Conservation (phyloP, 2,113 vertebrate species). For the Alectura lathami region DNA sequence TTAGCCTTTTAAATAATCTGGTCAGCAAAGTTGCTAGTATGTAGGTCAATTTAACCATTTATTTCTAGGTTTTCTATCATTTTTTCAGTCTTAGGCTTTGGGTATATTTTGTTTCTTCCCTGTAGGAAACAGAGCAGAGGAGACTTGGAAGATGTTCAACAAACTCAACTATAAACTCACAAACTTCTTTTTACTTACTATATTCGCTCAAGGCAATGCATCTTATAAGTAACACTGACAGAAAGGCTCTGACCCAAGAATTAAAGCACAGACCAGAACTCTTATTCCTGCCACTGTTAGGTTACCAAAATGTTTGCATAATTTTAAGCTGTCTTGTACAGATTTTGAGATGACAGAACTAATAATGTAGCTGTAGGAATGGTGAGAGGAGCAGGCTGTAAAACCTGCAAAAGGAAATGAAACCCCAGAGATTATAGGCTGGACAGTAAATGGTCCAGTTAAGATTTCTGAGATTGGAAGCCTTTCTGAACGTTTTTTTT, state of each 20-base stretch:
- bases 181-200: not conserved
- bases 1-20: constrained; percentile 64
- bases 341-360: not conserved
- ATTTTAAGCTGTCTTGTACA: not conserved
- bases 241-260: not conserved
- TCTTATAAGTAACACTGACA: not conserved
- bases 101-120: not conserved
- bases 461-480: not conserved
- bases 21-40: constrained; percentile 48
- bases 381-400: not conserved
- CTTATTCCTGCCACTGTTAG: not conserved
- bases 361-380: not conserved
- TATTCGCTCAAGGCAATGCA: constrained; percentile 6
- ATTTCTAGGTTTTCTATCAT: not conserved
- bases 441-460: not conserved
- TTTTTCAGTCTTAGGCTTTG: not conserved
- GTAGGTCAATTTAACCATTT: constrained; percentile 61
- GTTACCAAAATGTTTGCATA: not conserved
- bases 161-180: constrained; percentile 23
- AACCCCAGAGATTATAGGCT: not conserved
- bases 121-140: not conserved
- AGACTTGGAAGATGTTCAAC: not conserved
- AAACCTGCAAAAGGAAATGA: not conserved
- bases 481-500: not conserved
- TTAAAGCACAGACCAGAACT: not conserved